phyloP scores from a whole-genome alignment of 2,888 invertebrate genomes.

The Germaria angustata region DNA sequence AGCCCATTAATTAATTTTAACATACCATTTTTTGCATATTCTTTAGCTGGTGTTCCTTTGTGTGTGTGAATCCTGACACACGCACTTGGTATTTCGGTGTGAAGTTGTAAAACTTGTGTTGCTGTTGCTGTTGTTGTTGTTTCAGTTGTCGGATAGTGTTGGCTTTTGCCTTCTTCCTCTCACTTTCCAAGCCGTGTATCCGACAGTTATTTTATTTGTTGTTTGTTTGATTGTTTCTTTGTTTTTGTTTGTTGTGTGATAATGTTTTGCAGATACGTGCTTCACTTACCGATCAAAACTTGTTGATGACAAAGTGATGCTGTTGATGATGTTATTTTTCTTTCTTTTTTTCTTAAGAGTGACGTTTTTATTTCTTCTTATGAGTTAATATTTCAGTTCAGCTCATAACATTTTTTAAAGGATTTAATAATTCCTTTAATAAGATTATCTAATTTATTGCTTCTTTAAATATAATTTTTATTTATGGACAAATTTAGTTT shows the following conservation, averaged over 20 bases:
- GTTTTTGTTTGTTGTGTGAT: conserved; percentile 58
- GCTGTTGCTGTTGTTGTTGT: not conserved
- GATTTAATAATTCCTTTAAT: conserved; percentile 36
- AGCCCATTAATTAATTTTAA: conserved; percentile 79
- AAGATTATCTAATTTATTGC: conserved; percentile 17
- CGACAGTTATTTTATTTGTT: conserved; percentile 14
- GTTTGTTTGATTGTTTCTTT: conserved; percentile 27
- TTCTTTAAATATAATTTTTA: not conserved
- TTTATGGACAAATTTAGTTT: not conserved
- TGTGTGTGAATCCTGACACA: conserved; percentile 36
- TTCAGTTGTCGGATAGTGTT: conserved; percentile 37
- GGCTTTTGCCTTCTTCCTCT: conserved; percentile 43
- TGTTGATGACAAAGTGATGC: conserved; percentile 17
- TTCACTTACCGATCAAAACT: conserved; percentile 54
- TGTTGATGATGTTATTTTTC: conserved; percentile 15
- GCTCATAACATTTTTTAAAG: conserved; percentile 37
- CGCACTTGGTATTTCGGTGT: conserved; percentile 53
- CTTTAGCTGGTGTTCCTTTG: conserved; percentile 9
- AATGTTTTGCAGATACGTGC: conserved; percentile 63
- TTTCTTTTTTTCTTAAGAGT: not conserved
- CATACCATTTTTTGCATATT: conserved; percentile 58
- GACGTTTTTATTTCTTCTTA: not conserved
- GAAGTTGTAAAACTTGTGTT: conserved; percentile 56
- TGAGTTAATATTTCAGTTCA: not conserved
- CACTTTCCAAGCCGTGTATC: conserved; percentile 26